phyloP scores from a whole-genome alignment of 2,888 invertebrate species.

The Malacosoma neustria region DNA sequence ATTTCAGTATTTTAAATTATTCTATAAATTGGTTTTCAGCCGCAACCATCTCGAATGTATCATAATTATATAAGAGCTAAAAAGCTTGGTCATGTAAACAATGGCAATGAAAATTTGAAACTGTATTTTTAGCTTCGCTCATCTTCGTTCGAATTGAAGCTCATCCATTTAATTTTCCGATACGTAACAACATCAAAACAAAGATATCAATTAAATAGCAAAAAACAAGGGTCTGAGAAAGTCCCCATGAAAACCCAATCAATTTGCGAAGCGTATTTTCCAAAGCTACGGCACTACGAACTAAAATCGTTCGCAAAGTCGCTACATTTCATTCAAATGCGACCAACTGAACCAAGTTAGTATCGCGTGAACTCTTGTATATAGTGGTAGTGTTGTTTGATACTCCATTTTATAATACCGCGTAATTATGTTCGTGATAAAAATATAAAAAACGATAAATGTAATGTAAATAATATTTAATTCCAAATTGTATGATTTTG shows the following conservation, averaged over 20 bases:
- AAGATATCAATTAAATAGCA: neutral
- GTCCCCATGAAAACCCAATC: constrained; percentile 33
- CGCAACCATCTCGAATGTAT: too few species aligned
- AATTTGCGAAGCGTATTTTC: constrained; percentile 22
- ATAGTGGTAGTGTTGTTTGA: constrained; percentile 23
- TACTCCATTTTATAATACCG: constrained; percentile 14
- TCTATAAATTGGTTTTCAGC: too few species aligned
- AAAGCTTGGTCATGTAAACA: too few species aligned
- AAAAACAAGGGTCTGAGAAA: constrained; percentile 7
- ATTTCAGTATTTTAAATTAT: too few species aligned
- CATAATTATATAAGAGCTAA: too few species aligned
- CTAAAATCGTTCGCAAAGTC: neutral
- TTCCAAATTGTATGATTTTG: too few species aligned
- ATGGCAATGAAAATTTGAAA: too few species aligned
- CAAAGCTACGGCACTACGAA: constrained; percentile 32
- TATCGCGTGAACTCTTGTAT: constrained; percentile 34
- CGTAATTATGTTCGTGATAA: constrained; percentile 51
- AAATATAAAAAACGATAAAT: constrained; percentile 24
- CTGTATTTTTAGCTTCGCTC: too few species aligned
- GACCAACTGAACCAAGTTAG: constrained; percentile 30
- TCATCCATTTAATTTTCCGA: neutral
- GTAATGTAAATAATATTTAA: neutral
- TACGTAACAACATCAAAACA: neutral
- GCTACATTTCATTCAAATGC: constrained; percentile 9
- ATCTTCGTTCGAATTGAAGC: too few species aligned